Evolutionary conservation across 2,113 vertebrate genomes (phyloP).

Genomic region (Apteryx mantelli): DNA sequence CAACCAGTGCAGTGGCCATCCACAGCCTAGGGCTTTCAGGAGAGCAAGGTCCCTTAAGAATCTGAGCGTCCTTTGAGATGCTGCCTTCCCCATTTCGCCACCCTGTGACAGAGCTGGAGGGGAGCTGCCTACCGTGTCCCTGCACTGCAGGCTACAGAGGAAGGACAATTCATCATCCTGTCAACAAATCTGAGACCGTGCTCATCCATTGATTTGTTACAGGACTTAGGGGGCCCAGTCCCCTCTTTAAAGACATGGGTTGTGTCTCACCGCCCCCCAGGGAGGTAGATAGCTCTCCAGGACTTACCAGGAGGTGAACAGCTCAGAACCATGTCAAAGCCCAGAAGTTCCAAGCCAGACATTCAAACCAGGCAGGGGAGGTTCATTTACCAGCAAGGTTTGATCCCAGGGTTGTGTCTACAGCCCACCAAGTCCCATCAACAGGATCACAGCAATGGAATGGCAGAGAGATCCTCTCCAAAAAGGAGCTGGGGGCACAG

Average conservation of each 20-base stretch:
- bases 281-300: not conserved
- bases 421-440: not conserved
- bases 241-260: not conserved
- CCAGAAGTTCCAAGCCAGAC: not conserved
- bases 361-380: not conserved
- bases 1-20: not conserved
- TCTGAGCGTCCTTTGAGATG: not conserved
- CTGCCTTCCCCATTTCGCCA: not conserved
- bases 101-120: not conserved
- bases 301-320: not conserved
- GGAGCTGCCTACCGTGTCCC: not conserved
- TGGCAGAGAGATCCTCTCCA: not conserved
- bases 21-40: not conserved
- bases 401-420: not conserved
- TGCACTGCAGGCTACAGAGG: not conserved
- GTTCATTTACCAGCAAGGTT: accelerated
- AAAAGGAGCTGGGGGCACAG: not conserved
- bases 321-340: not conserved
- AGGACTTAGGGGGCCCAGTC: not conserved
- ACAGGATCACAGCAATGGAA: accelerated
- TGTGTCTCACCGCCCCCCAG: not conserved
- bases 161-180: not conserved
- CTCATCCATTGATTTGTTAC: not conserved
- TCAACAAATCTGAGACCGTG: not conserved
- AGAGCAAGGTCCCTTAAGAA: not conserved